Base-by-base conservation (phyloP, 2,888 invertebrate genomes). In the Mechanitis mazaeus region DNA sequence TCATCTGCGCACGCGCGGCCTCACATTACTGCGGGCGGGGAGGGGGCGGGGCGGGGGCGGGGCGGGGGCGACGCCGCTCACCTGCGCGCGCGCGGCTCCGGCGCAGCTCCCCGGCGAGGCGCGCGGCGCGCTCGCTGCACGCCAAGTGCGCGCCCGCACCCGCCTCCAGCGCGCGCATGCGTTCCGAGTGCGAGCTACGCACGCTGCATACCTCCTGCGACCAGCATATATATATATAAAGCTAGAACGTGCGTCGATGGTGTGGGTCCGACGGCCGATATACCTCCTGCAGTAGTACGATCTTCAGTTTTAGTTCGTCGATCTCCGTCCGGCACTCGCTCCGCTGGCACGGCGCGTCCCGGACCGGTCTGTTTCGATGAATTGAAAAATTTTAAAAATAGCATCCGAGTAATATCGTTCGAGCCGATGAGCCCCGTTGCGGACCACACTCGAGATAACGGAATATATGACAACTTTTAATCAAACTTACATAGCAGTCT, bases 241-340 rank as follows among this genome's bases (percentile, higher is more conserved):
- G 11, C 33, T 12, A 5, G 33, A 7, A 33, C 33, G 33, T 2
- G 28, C 12, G 2, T 12, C 31, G 20, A 20, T 20, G 20, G 20
- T 20, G 20, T 20, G 20, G 20, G 20, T 3, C 5, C 28, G 12
- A 45, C 12, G 50, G 55, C n/a, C 9, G 38, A 42, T 65, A 63
- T 69, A 87, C 88, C 78, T 80, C 72, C 74, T 84, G 74, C 59
- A 88, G 75, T 59, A 75, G 69, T 33, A 66, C 67, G 54, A 85
- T 79, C 67, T 81, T 84, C 58, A 75, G 71, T 71, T 83, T 80
- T 58, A 87, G 70, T 65, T 85, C 85, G 4, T 83, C 80, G 72
- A 84, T 81, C 0, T 70, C 66, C 63, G 76, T 74, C 67, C 69
- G 75, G 68, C 85, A 87, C 77, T 75, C 81, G 62, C 85, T 85